phyloP scores from a whole-genome alignment of 2,797 vertebrate species.

The Squalus acanthias region DNA sequence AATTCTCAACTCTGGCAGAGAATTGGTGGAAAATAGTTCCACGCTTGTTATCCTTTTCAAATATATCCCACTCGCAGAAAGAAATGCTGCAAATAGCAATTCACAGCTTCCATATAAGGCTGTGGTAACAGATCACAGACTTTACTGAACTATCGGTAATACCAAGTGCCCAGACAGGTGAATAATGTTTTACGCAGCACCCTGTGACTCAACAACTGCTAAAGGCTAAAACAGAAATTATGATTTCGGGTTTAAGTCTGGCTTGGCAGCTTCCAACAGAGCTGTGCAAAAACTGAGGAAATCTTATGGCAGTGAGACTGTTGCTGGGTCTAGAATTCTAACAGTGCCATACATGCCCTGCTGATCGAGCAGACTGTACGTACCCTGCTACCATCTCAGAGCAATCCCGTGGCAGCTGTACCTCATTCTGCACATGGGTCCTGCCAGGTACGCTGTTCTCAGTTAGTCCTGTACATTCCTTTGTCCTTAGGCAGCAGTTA shows the following conservation, averaged over 20 bases:
- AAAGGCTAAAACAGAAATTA: background rate
- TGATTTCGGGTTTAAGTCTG: background rate
- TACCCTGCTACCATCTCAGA: background rate
- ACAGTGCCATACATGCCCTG: background rate
- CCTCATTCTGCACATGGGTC: background rate
- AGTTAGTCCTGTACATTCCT: background rate
- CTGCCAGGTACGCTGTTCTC: background rate
- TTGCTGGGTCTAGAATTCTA: background rate
- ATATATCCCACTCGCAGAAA: background rate
- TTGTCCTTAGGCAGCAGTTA: background rate
- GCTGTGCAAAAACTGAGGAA: background rate
- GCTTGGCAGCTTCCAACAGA: background rate
- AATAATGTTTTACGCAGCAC: background rate
- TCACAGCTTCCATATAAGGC: conserved; percentile 7
- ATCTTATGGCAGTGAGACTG: background rate
- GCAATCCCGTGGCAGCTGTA: background rate
- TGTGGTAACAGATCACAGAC: background rate
- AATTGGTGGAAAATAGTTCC: background rate
- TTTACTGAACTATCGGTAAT: background rate
- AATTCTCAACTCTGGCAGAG: background rate
- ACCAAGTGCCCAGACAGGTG: background rate
- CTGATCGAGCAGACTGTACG: background rate
- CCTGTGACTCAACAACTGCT: background rate
- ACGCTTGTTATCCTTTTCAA: background rate
- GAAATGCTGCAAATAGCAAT: background rate